phyloP scores from a whole-genome alignment of 2,113 vertebrate species.

The Mesocricetus auratus region DNA sequence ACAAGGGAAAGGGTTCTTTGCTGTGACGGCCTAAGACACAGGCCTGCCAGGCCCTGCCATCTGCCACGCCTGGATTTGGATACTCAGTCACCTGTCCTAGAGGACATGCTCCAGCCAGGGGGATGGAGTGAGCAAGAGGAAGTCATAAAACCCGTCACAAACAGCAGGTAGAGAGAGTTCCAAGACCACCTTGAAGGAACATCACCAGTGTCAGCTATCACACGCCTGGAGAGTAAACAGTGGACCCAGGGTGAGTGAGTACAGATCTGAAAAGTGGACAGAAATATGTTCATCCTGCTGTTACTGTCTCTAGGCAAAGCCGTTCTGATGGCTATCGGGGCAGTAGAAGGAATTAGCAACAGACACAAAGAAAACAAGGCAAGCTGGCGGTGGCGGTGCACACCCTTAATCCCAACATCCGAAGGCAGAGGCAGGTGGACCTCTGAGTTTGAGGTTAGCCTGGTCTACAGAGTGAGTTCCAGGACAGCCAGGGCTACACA shows the following conservation, averaged over 20 bases:
- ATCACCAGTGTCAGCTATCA: not conserved
- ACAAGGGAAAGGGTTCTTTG: not conserved
- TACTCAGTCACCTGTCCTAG: not conserved
- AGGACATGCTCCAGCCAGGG: not conserved
- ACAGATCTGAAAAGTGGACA: not conserved
- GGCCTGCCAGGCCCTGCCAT: too few species aligned
- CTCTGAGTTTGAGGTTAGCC: not conserved
- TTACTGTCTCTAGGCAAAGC: not conserved
- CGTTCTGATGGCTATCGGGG: not conserved
- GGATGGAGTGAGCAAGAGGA: not conserved
- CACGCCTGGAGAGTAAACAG: not conserved
- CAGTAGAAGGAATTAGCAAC: not conserved
- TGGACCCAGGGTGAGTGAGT: not conserved
- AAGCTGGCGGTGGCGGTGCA: not conserved
- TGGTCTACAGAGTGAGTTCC: not conserved
- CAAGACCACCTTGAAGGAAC: not conserved
- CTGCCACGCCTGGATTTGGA: not conserved
- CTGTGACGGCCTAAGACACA: not conserved
- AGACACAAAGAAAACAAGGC: slow-evolving; percentile 17
- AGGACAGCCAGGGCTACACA: not conserved
- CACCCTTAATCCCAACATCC: not conserved
- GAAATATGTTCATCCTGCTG: not conserved
- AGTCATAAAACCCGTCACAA: not conserved
- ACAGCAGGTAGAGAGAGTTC: not conserved
- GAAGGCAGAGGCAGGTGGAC: not conserved